Base-by-base conservation (phyloP, 2,797 vertebrate species). In the Limnodromus scolopaceus region DNA sequence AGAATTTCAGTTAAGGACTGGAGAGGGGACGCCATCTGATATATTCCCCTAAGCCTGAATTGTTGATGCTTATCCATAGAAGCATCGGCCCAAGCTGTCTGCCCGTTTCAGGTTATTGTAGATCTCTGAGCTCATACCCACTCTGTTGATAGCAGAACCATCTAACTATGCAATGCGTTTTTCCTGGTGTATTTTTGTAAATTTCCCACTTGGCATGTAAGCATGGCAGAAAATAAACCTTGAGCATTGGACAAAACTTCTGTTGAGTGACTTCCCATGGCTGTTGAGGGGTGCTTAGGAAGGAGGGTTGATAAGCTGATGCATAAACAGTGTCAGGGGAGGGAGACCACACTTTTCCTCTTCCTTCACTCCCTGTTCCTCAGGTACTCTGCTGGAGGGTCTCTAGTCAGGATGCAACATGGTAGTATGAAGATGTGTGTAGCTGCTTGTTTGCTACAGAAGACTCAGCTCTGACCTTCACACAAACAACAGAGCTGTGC, bases 111-210 rank as follows among this genome's bases (percentile, higher is more conserved):
- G 17, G 2, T 64, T 48, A 17, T 4, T 43, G 53, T 55, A 41
- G 10, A 48, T 58, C 14, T 64, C 13, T 25, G 28, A 84, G 12
- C 8, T 88, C 43, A 39, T 43, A 20, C 4, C 2, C 10, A 20
- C 16, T 0, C 0, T 53, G 18, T 13, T 55, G 23, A 12, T 32
- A 3, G 9, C 10, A 43, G 54, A 91, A 16, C 2, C 2, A 9
- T 39, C 7, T 64, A 64, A 32, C 16, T 13, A 5, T 76, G 13
- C 16, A 18, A 8, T 22, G 5, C 1, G 7, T 65, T 91, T 91
- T 87, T 43, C 11, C 27, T 71, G 16, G 20, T 22, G 9, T 2
- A 8, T 43, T 51, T 77, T 74, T 38, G 24, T 38, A 18, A 51
- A 38, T 64, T 53, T 54, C 11, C 2, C 1, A 0, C 16, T 68